phyloP scores from a whole-genome alignment of 2,797 vertebrate genomes.

The Coracias cyanogaster region DNA sequence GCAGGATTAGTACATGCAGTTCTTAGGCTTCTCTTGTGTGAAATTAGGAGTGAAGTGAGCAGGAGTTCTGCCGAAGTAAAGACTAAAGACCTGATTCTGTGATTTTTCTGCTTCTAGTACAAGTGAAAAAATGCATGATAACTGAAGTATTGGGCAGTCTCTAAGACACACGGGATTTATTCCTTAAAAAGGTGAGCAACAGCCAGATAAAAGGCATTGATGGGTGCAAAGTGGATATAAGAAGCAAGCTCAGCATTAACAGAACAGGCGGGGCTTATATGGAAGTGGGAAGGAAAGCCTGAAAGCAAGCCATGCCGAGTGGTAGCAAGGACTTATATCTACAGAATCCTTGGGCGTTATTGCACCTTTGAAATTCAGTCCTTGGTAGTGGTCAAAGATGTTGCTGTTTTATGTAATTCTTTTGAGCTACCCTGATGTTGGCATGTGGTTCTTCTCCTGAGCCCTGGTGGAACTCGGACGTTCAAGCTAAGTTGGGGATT shows the following conservation, averaged over 20 bases:
- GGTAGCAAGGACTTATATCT: background rate
- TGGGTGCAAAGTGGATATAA: background rate
- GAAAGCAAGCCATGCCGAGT: background rate
- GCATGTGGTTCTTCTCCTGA: background rate
- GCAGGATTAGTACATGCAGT: constrained; percentile 68
- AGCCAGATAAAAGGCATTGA: constrained; percentile 24
- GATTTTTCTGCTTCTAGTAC: constrained; percentile 49
- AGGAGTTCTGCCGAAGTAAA: constrained; percentile 32
- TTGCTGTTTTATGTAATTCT: background rate
- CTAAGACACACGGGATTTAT: background rate
- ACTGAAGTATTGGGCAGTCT: background rate
- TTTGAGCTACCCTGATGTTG: background rate
- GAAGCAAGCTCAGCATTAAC: constrained; percentile 1
- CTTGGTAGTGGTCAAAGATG: constrained; percentile 20
- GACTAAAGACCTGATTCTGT: constrained; percentile 40
- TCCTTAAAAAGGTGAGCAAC: constrained; percentile 13
- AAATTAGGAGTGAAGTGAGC: constrained; percentile 62
- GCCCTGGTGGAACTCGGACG: background rate
- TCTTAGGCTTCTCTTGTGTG: constrained; percentile 61
- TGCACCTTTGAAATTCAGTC: constrained; percentile 10
- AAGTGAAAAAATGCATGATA: background rate
- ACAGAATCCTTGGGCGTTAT: background rate
- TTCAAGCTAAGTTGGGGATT: background rate
- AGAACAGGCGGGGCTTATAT: background rate
- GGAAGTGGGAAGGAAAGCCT: background rate